A percentile compares a stretch with the other conserved stretches of the same genome.
phyloP scores from a whole-genome alignment of 1,140 invertebrate genomes.

The Drosophila littoralis region DNA sequence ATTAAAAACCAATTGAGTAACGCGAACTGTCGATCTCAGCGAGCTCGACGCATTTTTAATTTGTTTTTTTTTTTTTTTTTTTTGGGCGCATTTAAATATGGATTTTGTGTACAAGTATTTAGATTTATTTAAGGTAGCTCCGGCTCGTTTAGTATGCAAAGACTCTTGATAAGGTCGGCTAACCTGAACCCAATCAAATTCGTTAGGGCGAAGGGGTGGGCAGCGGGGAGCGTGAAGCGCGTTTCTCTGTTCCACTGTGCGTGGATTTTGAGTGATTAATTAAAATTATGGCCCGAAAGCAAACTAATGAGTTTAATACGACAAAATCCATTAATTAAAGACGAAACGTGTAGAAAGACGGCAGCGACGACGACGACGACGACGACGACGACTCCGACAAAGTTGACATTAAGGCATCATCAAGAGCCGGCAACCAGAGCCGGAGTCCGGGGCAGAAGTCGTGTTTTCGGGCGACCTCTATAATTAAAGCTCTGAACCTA shows the following conservation, averaged over 20 bases:
- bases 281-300: conserved; percentile 78
- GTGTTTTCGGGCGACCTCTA: conserved; percentile 60
- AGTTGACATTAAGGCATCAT: conserved; percentile 69
- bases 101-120: conserved; percentile 26
- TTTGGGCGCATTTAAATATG: conserved; percentile 45
- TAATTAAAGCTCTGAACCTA: conserved; percentile 74
- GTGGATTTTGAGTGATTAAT: conserved; percentile 80
- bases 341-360: conserved; percentile 39
- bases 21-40: conserved; percentile 67
- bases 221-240: not conserved
- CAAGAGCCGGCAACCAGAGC: conserved; percentile 6
- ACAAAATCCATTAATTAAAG: conserved; percentile 74
- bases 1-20: conserved; percentile 80
- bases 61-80: conserved; percentile 1
- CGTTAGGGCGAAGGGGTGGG: not conserved
- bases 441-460: conserved; percentile 6
- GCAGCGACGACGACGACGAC: not conserved
- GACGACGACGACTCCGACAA: conserved; percentile 23
- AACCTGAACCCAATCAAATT: conserved; percentile 39
- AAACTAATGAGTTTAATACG: conserved; percentile 82
- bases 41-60: conserved; percentile 64
- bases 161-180: conserved; percentile 49
- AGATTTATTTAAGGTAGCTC: conserved; percentile 50
- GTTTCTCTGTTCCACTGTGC: conserved; percentile 31
- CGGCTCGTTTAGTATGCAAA: conserved; percentile 70